Percentiles rank a stretch among this genome's conserved stretches.
These are phyloP conservation scores for Phyllotis vaccarum DNA, from an alignment of 2,797 vertebrate genomes.

Conservation along the genomic window DNA sequence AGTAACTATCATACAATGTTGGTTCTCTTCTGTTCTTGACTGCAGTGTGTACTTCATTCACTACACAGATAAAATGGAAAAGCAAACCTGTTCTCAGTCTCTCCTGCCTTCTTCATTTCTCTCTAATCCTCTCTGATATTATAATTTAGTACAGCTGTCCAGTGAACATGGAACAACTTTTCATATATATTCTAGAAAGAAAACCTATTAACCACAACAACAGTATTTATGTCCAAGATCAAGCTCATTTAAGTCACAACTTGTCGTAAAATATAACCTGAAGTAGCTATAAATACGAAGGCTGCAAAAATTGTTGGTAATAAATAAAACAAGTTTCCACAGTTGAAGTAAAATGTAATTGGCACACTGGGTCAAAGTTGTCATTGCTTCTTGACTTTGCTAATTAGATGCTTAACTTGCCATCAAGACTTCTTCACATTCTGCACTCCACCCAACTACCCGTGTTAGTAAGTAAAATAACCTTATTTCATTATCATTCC, in stretches of 20 bases:
- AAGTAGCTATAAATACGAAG: not conserved
- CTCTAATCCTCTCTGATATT: not conserved
- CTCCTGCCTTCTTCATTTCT: not conserved
- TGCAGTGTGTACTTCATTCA: not conserved
- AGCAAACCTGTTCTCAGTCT: not conserved
- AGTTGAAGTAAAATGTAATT: not conserved
- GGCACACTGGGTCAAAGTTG: not conserved
- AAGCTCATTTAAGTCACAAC: not conserved
- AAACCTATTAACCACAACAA: not conserved
- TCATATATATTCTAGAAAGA: not conserved
- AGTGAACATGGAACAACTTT: not conserved
- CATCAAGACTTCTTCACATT: not conserved
- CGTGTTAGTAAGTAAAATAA: not conserved
- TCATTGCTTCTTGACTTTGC: not conserved
- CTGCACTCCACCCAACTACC: not conserved
- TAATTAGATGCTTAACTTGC: not conserved
- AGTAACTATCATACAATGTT: not conserved
- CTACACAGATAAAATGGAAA: not conserved
- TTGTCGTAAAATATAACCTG: conserved; percentile 35
- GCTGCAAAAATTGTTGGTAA: not conserved
- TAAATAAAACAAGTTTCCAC: not conserved
- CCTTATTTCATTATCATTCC: not conserved
- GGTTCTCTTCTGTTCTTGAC: not conserved
- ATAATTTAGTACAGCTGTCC: not conserved
- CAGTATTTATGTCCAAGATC: not conserved